Conservation (phyloP, 2,888 invertebrate genomes). For the Agriopis leucophaearia region DNA sequence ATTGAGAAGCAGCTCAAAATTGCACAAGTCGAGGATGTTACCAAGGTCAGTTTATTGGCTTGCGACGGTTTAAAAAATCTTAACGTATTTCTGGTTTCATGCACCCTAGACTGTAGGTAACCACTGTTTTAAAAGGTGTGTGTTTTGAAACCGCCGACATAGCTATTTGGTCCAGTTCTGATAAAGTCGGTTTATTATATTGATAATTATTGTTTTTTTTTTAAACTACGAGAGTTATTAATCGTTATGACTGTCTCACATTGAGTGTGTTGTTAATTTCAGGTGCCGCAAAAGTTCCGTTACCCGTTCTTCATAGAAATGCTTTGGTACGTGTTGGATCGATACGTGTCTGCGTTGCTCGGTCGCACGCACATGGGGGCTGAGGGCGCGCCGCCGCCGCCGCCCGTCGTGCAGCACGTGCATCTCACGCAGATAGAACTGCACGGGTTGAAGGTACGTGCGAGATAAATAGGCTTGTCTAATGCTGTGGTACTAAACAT, state of each 20-base stretch:
- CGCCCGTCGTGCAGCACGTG: constrained; percentile 82
- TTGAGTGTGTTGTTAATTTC: constrained; percentile 31
- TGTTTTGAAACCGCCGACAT: no score
- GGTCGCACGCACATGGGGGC: constrained; percentile 92
- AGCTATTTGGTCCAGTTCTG: no score
- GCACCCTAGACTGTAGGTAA: no score
- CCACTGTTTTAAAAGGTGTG: no score
- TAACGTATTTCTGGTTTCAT: no score
- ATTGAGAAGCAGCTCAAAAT: constrained; percentile 98
- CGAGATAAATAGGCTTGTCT: no score
- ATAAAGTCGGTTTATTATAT: no score
- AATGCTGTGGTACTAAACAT: no score
- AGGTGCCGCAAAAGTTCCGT: constrained; percentile 98
- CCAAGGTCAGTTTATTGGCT: constrained; percentile 88
- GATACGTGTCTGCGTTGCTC: constrained; percentile 95
- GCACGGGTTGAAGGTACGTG: constrained; percentile 90
- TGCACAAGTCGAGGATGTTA: constrained; percentile 97
- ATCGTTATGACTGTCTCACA: background rate
- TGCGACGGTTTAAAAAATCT: background rate
- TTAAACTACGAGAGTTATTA: no score
- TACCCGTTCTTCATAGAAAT: constrained; percentile 99
- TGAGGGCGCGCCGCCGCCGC: constrained; percentile 60
- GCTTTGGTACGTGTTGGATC: constrained; percentile 98
- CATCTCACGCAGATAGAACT: constrained; percentile 93
- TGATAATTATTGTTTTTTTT: no score